Percentiles rank a stretch among this genome's conserved stretches.
Evolutionary conservation across 2,888 invertebrate genomes (phyloP).

Genomic region (Apotomis betuletana): DNA sequence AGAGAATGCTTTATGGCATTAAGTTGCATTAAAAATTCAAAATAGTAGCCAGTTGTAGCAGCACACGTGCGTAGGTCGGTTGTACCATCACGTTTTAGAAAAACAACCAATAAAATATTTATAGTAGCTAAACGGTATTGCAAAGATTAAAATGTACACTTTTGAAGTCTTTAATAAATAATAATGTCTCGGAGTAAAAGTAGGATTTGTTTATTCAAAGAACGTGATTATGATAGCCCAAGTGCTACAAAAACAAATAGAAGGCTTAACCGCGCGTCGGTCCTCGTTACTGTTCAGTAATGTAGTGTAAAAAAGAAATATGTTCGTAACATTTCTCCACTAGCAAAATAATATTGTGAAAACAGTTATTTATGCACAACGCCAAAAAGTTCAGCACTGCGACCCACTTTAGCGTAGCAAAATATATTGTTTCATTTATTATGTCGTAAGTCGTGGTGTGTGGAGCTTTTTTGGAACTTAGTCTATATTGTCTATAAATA

Average conservation of each 20-base stretch:
- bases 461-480: slow-evolving; percentile 3
- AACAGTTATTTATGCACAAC: slow-evolving; percentile 50
- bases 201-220: too few relatives aligned
- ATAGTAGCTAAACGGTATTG: too few relatives aligned
- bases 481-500: background rate
- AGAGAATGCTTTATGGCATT: too few relatives aligned
- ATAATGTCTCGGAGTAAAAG: too few relatives aligned
- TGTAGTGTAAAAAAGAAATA: slow-evolving; percentile 33
- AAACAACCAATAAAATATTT: too few relatives aligned
- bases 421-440: slow-evolving; percentile 48
- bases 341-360: slow-evolving; percentile 48
- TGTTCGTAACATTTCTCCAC: slow-evolving; percentile 25
- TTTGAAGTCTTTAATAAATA: too few relatives aligned
- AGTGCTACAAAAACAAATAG: background rate
- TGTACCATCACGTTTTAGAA: too few relatives aligned
- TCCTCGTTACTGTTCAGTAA: slow-evolving; percentile 16
- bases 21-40: too few relatives aligned
- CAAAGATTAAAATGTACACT: too few relatives aligned
- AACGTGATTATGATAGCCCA: too few relatives aligned
- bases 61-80: too few relatives aligned
- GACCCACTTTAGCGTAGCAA: slow-evolving; percentile 48
- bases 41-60: too few relatives aligned
- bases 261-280: background rate
- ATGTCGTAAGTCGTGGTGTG: slow-evolving; percentile 39
- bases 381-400: slow-evolving; percentile 45